Evolutionary conservation across 2,113 vertebrate species (phyloP), one percentile per base, ranked within the genome.

Genomic region (Ginglymostoma cirratum): DNA sequence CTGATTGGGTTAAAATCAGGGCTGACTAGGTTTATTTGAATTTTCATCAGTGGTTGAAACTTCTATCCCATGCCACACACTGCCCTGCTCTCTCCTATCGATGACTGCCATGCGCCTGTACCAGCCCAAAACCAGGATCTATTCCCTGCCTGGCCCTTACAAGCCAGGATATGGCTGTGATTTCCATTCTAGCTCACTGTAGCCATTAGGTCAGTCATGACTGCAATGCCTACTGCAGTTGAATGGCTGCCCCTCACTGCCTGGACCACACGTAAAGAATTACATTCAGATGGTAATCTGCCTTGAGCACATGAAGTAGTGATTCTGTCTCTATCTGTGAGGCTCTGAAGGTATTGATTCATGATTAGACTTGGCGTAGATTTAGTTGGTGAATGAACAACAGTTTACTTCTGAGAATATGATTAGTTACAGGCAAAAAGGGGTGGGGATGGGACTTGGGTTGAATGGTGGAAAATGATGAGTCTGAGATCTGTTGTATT

Each of bases 161-260:
- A 96, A 21, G 67, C 67, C 67, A 69, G 17, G 67, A 23, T 23
- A 69, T 70, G 24, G 69, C 69, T 27, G 5, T 0, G 3, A 70
- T 70, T 70, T 24, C 69, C 69, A 48, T 86, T 86, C 19, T 45
- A 94, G 94, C 96, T 80, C 14, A n/a, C 34, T n/a, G 34, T 76
- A 48, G 48, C 48, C 87, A 90, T n/a, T 45, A 80, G 95, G 94
- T 96, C 94, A 93, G 96, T 85, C 94, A 92, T 96, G 76, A 15
- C 83, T 89, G 12, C n/a, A 14, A 61, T 90, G 85, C 30, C 90
- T 52, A 27, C 76, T 89, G 96, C 65, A 95, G 95, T 15, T 96
- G 89, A 61, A 87, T 70, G 67, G 3, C 66, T 86, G 45, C 38
- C 48, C 5, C 42, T 48, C 38, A 86, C 19, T 45, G 38, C 42